Base-by-base conservation (phyloP, 2,113 vertebrate genomes). In the Campylomormyrus tamandua region DNA sequence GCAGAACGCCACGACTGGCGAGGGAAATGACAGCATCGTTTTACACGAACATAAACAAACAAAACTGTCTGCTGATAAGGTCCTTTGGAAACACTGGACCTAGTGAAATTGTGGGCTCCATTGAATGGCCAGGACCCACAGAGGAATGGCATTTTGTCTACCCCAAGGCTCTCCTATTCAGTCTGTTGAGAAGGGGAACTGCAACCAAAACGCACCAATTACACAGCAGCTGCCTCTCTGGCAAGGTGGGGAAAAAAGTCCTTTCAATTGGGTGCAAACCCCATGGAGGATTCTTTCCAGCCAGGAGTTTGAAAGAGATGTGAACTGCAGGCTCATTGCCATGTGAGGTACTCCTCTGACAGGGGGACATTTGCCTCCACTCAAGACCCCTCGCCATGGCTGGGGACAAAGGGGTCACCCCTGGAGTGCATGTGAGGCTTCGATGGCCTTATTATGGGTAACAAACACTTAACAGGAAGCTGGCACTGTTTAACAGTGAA, bases 131-230 rank as follows among this genome's bases (percentile, higher is more conserved):
- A 88, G 89, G 85, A 91, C 90, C 84, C 90, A 88, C 56, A 52
- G 90, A 91, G 90, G 90, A 83, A 90, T 50, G 87, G 90, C 92
- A 92, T 91, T 91, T 90, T 80, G 90, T 87, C 90, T 91, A 86
- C 88, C 88, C 91, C 89, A 90, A 70, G n/a, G 84, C 66, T 88
- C 52, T 80, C 90, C 92, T 90, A 91, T 92, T 92, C 83, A 90
- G 87, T 58, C 90, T 80, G 49, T 90, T 74, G 48, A 90, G 90
- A 88, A 91, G 91, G 91, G 80, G 88, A 58, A 89, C 89, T 89
- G 83, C 87, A 91, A 88, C 90, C 88, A 88, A 92, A 92, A 91
- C 89, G 89, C 84, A 90, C 89, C 91, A 92, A 91, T 92, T 91
- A 90, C 88, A 88, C 92, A 91, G 92, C 92, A 91, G 85, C 92